Percentiles rank a stretch among this genome's conserved stretches.
phyloP scores from a whole-genome alignment of 2,113 vertebrate genomes.

The Neolamprologus sp. region DNA sequence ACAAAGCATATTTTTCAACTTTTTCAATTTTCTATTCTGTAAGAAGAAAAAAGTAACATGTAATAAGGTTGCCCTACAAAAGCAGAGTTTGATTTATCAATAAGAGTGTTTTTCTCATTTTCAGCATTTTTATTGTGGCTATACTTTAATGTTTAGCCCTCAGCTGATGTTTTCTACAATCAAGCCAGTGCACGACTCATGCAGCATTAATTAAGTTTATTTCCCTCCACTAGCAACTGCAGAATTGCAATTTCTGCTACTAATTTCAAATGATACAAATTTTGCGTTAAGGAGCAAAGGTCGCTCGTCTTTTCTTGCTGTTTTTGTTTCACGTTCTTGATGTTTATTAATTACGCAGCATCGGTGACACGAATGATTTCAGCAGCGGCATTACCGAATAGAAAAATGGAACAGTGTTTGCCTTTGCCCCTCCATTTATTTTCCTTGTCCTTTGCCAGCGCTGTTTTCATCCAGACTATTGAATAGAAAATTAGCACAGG shows the following conservation, averaged over 20 bases:
- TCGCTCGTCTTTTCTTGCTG: neutral
- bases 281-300: neutral
- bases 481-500: slow-evolving; percentile 31
- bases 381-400: neutral
- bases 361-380: neutral
- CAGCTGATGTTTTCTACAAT: neutral
- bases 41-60: neutral
- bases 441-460: neutral
- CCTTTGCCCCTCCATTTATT: neutral
- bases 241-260: accelerated
- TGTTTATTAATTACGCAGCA: neutral
- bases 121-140: neutral
- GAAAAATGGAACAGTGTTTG: neutral
- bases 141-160: neutral
- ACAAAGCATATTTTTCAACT: neutral
- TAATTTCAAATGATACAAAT: neutral
- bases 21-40: neutral
- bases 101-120: neutral
- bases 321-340: neutral
- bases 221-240: neutral
- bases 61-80: neutral
- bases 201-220: neutral
- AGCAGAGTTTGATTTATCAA: neutral
- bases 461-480: neutral
- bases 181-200: neutral